Percentiles rank a stretch among this genome's conserved stretches.
Evolutionary conservation across 2,888 invertebrate genomes (phyloP).

Genomic region (Thumatha senex): DNA sequence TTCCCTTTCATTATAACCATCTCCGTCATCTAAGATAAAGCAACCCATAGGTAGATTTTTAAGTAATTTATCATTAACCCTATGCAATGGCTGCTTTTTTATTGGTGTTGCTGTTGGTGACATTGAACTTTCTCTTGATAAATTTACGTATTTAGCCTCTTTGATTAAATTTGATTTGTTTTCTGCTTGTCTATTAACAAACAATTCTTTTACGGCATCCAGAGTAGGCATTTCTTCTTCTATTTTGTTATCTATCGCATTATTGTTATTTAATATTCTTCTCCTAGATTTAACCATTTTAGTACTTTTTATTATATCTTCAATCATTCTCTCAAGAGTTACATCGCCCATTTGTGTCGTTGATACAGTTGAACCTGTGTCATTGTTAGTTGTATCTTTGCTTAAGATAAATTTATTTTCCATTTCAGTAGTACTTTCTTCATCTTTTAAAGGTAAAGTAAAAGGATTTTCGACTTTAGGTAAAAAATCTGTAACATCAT

Average conservation of each 20-base stretch:
- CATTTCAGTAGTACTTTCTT: conserved; percentile 76
- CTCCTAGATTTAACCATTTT: conserved; percentile 74
- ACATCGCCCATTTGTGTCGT: conserved; percentile 81
- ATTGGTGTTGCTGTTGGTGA: conserved; percentile 69
- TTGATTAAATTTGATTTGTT: conserved; percentile 71
- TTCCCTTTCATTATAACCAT: conserved; percentile 78
- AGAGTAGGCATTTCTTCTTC: conserved; percentile 59
- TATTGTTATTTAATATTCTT: conserved; percentile 59
- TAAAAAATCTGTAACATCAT: conserved; percentile 78
- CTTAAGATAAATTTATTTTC: conserved; percentile 76
- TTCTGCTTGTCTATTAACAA: conserved; percentile 71
- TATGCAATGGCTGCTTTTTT: conserved; percentile 63
- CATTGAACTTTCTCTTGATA: conserved; percentile 74
- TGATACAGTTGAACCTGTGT: conserved; percentile 73
- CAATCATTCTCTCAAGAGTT: conserved; percentile 84
- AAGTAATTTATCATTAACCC: conserved; percentile 64
- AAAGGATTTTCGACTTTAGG: conserved; percentile 76
- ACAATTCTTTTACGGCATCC: conserved; percentile 64
- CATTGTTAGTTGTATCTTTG: conserved; percentile 62
- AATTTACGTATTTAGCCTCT: conserved; percentile 71
- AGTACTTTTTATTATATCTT: conserved; percentile 84
- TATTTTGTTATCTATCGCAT: conserved; percentile 34
- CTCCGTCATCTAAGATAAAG: conserved; percentile 74
- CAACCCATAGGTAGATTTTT: conserved; percentile 76
- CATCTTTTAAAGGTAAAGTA: conserved; percentile 66